Evolutionary conservation across 2,113 vertebrate genomes (phyloP).

Genomic region (Ctenomys sociabilis): DNA sequence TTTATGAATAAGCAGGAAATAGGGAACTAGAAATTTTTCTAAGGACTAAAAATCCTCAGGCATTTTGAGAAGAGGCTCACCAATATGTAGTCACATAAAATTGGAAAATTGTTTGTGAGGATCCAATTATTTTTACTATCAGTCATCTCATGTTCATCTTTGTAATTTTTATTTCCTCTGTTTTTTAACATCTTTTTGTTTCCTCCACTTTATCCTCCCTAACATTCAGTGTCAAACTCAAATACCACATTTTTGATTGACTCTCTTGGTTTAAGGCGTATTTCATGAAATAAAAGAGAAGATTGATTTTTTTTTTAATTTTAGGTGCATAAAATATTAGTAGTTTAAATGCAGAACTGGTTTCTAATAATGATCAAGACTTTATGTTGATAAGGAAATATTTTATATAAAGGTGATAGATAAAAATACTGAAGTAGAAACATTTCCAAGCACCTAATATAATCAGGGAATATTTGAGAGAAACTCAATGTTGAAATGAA

Average conservation of each 20-base stretch:
- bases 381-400: slow-evolving; percentile 6
- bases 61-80: neutral
- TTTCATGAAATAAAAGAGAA: neutral
- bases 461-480: neutral
- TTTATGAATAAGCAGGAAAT: neutral
- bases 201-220: neutral
- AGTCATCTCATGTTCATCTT: neutral
- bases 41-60: neutral
- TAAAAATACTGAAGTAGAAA: neutral
- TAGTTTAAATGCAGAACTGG: neutral
- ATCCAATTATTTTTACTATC: neutral
- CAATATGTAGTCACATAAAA: neutral
- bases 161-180: neutral
- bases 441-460: neutral
- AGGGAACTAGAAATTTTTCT: neutral
- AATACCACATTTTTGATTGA: neutral
- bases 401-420: neutral
- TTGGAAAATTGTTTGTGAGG: neutral
- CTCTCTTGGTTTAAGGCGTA: neutral
- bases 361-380: neutral
- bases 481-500: neutral
- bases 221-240: neutral
- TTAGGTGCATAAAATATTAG: slow-evolving; percentile 1
- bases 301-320: slow-evolving; percentile 42
- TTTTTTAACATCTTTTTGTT: neutral